phyloP scores from a whole-genome alignment of 2,113 vertebrate species.

The Microcebus murinus region DNA sequence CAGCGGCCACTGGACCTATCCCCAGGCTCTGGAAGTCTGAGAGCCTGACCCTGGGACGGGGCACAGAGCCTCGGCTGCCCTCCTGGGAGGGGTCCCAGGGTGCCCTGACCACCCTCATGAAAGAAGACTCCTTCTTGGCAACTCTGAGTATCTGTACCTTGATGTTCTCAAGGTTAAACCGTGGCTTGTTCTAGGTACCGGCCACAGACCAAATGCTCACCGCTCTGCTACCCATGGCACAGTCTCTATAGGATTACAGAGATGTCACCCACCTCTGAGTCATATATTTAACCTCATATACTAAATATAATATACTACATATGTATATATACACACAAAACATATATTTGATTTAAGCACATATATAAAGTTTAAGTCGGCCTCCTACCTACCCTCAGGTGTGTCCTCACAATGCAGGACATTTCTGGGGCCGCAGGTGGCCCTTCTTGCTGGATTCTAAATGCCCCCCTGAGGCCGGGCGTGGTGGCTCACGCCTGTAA shows the following conservation, averaged over 20 bases:
- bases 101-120: accelerated
- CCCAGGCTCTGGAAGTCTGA: accelerated
- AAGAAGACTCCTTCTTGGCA: not conserved
- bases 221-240: not conserved
- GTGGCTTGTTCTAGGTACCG: not conserved
- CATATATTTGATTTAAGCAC: not conserved
- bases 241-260: not conserved
- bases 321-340: too few species aligned
- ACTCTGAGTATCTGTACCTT: not conserved
- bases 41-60: too few species aligned
- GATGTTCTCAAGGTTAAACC: not conserved
- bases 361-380: not conserved
- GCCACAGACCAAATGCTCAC: not conserved
- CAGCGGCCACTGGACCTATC: too few species aligned
- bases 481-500: too few species aligned
- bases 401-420: accelerated
- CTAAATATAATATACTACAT: not conserved
- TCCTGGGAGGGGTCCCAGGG: not conserved
- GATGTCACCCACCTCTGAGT: not conserved
- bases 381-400: accelerated
- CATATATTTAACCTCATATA: not conserved
- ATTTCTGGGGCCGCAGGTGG: accelerated
- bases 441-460: not conserved
- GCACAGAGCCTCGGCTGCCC: accelerated
- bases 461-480: accelerated